Evolutionary conservation across 2,888 invertebrate genomes (phyloP).

Genomic region (Cheilosia variabilis): DNA sequence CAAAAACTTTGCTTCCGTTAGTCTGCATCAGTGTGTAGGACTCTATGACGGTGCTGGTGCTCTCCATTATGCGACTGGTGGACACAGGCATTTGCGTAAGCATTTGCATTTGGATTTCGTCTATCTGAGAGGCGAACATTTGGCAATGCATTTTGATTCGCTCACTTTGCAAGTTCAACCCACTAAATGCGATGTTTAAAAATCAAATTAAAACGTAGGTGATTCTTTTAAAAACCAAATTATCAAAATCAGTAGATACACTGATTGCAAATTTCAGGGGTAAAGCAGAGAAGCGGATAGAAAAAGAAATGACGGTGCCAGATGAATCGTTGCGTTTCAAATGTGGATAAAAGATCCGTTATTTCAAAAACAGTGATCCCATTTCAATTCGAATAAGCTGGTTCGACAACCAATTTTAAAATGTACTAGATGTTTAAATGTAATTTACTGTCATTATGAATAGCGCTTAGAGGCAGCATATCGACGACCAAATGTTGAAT

Average conservation of each 20-base stretch:
- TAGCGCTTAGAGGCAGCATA: no score
- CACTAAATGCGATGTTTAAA: no score
- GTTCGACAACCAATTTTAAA: no score
- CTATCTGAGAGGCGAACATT: no score
- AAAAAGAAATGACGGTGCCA: not conserved
- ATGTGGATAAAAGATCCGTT: conserved; percentile 43
- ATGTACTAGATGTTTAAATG: no score
- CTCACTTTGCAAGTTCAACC: no score
- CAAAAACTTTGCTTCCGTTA: conserved; percentile 78
- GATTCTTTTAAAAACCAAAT: no score
- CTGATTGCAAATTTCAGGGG: no score
- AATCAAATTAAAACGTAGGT: no score
- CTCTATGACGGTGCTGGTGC: not conserved
- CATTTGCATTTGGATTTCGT: not conserved
- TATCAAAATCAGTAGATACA: no score
- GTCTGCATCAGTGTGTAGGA: conserved; percentile 76
- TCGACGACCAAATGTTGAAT: not conserved
- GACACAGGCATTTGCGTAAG: not conserved
- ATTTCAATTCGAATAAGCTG: not conserved
- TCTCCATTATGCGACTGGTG: not conserved
- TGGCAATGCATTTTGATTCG: no score
- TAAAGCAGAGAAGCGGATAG: not conserved
- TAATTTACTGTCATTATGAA: no score
- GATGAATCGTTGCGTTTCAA: conserved; percentile 18
- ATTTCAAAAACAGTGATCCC: conserved; percentile 33